Base-by-base conservation (phyloP, 2,888 invertebrate species). In the Scaptomyza polygonia region DNA sequence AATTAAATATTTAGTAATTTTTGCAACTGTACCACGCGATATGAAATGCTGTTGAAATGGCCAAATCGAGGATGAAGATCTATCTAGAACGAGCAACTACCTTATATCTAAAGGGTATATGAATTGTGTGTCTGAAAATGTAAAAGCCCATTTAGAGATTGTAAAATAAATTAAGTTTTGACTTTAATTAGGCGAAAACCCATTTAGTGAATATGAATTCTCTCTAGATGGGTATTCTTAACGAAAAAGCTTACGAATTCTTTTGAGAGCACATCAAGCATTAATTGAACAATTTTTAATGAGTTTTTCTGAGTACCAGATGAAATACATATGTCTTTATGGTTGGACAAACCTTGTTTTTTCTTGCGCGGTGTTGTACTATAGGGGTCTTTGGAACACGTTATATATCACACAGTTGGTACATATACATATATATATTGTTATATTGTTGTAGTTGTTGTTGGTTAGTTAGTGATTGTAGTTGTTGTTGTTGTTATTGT, bases 351-450 rank as follows among this genome's bases (percentile, higher is more conserved):
- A 89, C 89, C 89, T 89, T 83, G 75, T 67, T 83, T 77, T 81
- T 89, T 89, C 77, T 89, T 89, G 73, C 89, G 89, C 70, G 89
- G 90, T 88, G 90, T 90, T 77, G 89, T 90, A 88, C 89, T 90
- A 88, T 89, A 89, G 75, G 89, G 89, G 88, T 89, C 89, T 89
- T 89, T 89, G 80, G 79, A 80, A 78, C 72, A 88, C 80, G 64
- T 72, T 64, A 64, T 64, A 48, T 69, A 51, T 65, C 75, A 79
- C 76, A 66, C 63, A 68, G 66, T 68, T 63, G 72, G 40, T 70
- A 48, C 27, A 11, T 14, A 34, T 70, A 25, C 40, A 30, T 40
- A 48, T 59, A 51, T 47, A 47, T 47, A 18, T 18, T 40, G 55
- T 21, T 18, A 44, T 58, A 27, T 56, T 47, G 11, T 67, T 51